Evolutionary conservation across 1,140 invertebrate species (phyloP).

Genomic region (Cylas formicarius): DNA sequence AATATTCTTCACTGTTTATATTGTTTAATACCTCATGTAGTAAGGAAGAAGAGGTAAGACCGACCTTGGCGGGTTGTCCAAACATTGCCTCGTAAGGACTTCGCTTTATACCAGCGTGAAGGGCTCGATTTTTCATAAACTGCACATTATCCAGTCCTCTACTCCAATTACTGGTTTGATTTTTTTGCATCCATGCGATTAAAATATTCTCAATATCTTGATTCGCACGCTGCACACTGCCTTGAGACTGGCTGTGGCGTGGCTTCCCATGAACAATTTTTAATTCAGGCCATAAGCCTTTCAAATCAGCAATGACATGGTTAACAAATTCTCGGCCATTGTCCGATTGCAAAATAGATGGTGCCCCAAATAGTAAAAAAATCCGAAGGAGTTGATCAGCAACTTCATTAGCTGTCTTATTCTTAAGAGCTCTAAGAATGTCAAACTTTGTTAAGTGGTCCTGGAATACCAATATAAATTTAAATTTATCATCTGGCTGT

Average conservation of each 20-base stretch:
- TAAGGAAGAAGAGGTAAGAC: slow-evolving; percentile 4
- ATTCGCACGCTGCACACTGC: slow-evolving; percentile 33
- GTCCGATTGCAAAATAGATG: slow-evolving; percentile 33
- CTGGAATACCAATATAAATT: no score
- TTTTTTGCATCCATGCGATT: slow-evolving; percentile 30
- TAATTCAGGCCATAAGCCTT: slow-evolving; percentile 41
- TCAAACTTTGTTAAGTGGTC: slow-evolving; percentile 46
- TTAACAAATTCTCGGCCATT: slow-evolving; percentile 36
- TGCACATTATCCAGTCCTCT: slow-evolving; percentile 33
- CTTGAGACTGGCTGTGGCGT: slow-evolving; percentile 29
- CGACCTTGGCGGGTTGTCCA: not conserved
- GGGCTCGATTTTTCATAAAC: slow-evolving; percentile 32
- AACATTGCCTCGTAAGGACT: not conserved
- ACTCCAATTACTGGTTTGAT: slow-evolving; percentile 33
- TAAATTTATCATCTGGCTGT: no score
- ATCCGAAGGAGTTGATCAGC: slow-evolving; percentile 23
- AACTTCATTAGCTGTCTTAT: slow-evolving; percentile 2
- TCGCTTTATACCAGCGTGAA: not conserved
- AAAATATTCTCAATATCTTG: slow-evolving; percentile 40
- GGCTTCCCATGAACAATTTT: no score
- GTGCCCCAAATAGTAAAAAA: slow-evolving; percentile 36
- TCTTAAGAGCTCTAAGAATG: slow-evolving; percentile 27
- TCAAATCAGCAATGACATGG: no score
- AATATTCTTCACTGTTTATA: slow-evolving; percentile 1
- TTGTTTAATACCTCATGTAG: not conserved